Conservation (phyloP, 2,113 vertebrate genomes). For the Mastomys coucha region DNA sequence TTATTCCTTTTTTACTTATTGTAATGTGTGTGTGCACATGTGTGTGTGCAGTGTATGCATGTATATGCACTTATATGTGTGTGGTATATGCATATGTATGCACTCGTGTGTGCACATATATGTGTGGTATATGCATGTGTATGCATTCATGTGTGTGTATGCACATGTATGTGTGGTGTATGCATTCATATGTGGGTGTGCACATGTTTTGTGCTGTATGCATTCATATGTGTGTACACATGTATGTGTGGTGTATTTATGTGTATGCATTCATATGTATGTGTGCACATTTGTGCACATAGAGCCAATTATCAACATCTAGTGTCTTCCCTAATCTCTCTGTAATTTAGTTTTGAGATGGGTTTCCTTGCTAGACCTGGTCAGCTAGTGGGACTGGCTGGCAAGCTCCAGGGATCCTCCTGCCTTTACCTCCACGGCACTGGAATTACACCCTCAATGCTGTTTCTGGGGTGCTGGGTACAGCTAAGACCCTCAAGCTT, state of each 20-base stretch:
- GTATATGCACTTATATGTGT: too few species aligned
- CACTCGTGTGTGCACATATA: too few species aligned
- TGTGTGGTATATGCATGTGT: too few species aligned
- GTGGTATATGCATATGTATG: too few species aligned
- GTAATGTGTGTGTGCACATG: background rate
- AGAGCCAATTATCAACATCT: background rate
- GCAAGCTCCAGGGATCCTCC: background rate
- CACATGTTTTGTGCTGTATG: background rate
- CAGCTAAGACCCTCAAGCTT: too few species aligned
- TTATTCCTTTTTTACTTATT: background rate
- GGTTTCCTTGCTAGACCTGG: too few species aligned
- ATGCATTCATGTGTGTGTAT: too few species aligned
- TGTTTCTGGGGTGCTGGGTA: background rate
- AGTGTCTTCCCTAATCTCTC: too few species aligned
- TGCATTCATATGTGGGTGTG: too few species aligned
- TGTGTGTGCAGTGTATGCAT: background rate
- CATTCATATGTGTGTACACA: background rate
- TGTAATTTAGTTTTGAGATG: background rate
- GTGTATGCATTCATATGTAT: background rate
- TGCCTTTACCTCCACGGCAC: background rate
- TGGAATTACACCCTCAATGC: background rate
- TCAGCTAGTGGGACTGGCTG: background rate
- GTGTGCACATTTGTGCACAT: background rate
- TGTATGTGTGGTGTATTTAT: background rate
- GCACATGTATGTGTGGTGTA: too few species aligned